Evolutionary conservation across 2,113 vertebrate species (phyloP).

Genomic region (Engraulis encrasicolus): DNA sequence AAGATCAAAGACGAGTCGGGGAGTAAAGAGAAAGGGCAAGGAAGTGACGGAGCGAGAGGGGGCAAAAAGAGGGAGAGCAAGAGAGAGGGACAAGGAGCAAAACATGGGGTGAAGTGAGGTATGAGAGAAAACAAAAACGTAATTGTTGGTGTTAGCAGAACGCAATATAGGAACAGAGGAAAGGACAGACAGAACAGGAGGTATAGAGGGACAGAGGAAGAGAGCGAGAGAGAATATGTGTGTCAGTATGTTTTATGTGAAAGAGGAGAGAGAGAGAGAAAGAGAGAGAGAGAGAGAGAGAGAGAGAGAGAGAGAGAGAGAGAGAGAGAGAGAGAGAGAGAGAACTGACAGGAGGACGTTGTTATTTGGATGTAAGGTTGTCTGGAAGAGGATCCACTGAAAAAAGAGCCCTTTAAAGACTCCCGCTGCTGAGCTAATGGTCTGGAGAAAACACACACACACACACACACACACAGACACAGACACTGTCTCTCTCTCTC

Average conservation of each 20-base stretch:
- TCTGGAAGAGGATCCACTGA: neutral
- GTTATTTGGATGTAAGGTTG: neutral
- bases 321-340: neutral
- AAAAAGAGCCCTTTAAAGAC: neutral
- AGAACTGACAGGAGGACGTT: neutral
- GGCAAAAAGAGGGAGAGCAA: no score
- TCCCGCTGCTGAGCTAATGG: constrained; percentile 3
- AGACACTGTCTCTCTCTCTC: no score
- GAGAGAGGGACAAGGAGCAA: neutral
- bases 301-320: neutral
- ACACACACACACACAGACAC: neutral
- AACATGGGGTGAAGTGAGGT: neutral
- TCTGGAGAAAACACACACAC: neutral
- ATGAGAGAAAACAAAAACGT: neutral
- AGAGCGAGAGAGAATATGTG: neutral
- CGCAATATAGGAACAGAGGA: constrained; percentile 29
- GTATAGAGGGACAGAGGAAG: constrained; percentile 44
- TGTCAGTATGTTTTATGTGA: no score
- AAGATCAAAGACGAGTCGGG: no score
- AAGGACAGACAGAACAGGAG: constrained; percentile 49
- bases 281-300: constrained; percentile 22
- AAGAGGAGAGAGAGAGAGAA: constrained; percentile 26
- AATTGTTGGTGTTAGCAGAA: neutral
- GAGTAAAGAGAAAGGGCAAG: constrained; percentile 28
- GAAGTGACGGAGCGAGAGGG: constrained; percentile 10